A percentile compares a stretch with the other conserved stretches of the same genome.
Conservation (phyloP, 1,140 invertebrate genomes). For the Bicyclus anynana region DNA sequence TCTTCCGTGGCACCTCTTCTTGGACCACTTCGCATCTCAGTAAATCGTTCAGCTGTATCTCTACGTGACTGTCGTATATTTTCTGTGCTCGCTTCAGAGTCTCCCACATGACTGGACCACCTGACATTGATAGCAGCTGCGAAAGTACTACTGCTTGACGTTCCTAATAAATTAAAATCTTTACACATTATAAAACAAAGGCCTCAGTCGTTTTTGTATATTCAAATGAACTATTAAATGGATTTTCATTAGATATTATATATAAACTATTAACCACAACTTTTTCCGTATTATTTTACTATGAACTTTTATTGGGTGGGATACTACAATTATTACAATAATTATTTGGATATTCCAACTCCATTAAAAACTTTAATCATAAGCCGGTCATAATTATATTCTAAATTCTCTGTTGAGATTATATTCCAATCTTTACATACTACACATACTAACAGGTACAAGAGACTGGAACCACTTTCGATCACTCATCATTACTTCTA, state of each 20-base stretch:
- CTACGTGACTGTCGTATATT: slow-evolving; percentile 40
- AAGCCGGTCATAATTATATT: too few species aligned
- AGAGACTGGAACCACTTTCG: slow-evolving; percentile 50
- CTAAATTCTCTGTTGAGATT: too few species aligned
- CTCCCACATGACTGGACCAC: slow-evolving; percentile 54
- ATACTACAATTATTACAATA: too few species aligned
- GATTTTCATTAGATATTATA: too few species aligned
- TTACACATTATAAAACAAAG: too few species aligned
- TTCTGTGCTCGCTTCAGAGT: slow-evolving; percentile 32
- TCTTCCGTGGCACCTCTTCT: slow-evolving; percentile 22
- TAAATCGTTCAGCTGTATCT: slow-evolving; percentile 36
- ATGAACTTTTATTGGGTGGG: too few species aligned
- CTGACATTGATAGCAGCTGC: slow-evolving; percentile 44
- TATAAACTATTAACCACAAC: too few species aligned
- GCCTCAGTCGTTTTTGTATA: neutral
- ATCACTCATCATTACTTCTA: slow-evolving; percentile 46
- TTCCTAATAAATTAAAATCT: slow-evolving; percentile 30
- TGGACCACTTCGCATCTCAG: slow-evolving; percentile 41
- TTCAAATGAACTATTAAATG: too few species aligned
- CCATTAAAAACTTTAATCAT: too few species aligned
- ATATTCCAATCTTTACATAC: too few species aligned
- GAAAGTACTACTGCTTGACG: slow-evolving; percentile 42
- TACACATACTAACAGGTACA: slow-evolving; percentile 45
- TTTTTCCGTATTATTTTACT: too few species aligned
- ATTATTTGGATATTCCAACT: too few species aligned